Evolutionary conservation across 1,140 invertebrate species (phyloP).

Genomic region (Diorhabda sublineata): DNA sequence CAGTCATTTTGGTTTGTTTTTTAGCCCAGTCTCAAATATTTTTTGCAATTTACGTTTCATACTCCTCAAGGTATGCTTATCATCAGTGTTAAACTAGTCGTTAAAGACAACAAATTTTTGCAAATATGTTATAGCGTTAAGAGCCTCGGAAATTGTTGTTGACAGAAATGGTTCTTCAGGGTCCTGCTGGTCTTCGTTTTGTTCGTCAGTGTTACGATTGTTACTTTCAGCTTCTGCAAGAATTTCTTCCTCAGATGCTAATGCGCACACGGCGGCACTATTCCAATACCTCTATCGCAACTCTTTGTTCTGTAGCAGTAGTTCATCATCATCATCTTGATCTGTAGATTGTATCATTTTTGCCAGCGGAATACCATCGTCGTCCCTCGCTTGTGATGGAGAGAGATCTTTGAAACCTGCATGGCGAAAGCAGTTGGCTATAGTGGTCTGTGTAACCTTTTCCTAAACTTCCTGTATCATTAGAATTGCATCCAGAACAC

Average conservation of each 20-base stretch:
- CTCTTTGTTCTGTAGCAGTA: background rate
- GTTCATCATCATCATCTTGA: background rate
- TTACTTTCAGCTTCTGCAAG: too few relatives aligned
- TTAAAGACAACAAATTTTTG: background rate
- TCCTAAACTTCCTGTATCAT: too few relatives aligned
- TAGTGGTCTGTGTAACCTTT: background rate
- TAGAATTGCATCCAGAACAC: background rate
- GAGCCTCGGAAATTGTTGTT: background rate
- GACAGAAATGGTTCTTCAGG: background rate
- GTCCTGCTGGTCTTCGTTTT: background rate
- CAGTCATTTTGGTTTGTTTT: too few relatives aligned
- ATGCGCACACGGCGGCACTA: background rate
- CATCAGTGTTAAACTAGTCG: background rate
- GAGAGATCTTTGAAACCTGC: too few relatives aligned
- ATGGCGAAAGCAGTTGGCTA: too few relatives aligned
- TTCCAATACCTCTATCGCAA: background rate
- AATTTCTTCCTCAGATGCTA: background rate
- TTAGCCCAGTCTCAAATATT: too few relatives aligned
- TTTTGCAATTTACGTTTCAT: background rate
- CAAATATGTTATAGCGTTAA: background rate
- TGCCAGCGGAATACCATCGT: too few relatives aligned
- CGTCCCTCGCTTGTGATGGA: too few relatives aligned
- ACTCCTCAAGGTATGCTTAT: background rate
- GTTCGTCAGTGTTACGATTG: too few relatives aligned
- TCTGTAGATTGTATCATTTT: background rate